Percentiles rank a stretch among this genome's conserved stretches.
These are phyloP conservation scores for Arenicola marina DNA, from an alignment of 2,888 invertebrate species.

Conservation along the genomic window DNA sequence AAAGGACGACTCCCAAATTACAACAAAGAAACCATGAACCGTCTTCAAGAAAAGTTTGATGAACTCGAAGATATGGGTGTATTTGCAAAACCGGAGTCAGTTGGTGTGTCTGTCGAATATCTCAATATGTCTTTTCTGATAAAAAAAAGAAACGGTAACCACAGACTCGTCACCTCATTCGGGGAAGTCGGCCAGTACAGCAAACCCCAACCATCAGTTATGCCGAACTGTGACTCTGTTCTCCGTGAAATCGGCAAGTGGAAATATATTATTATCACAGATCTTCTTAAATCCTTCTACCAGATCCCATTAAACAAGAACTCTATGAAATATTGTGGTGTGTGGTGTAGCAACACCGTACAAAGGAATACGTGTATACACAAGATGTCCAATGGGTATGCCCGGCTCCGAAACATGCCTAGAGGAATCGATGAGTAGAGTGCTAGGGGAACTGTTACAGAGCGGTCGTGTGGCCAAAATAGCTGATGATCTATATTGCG, in stretches of 20 bases:
- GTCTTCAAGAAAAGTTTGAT: constrained; percentile 34
- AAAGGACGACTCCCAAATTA: constrained; percentile 37
- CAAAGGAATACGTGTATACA: constrained; percentile 13
- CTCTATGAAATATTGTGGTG: constrained; percentile 18
- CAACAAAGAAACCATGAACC: constrained; percentile 24
- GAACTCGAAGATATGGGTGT: constrained; percentile 34
- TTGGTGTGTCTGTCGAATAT: constrained; percentile 31
- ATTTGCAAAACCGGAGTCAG: constrained; percentile 29
- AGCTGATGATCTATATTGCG: constrained; percentile 17
- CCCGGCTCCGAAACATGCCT: constrained; percentile 25
- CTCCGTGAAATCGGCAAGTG: constrained; percentile 21
- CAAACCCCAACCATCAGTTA: constrained; percentile 33
- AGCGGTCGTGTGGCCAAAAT: constrained; percentile 19
- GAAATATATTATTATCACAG: constrained; percentile 19
- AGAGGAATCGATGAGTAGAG: constrained; percentile 25
- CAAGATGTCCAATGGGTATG: constrained; percentile 28
- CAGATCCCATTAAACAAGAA: not conserved
- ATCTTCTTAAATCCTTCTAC: constrained; percentile 23
- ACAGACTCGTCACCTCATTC: constrained; percentile 35
- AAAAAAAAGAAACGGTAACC: constrained; percentile 29
- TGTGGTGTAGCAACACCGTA: constrained; percentile 14
- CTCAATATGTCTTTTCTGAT: constrained; percentile 38
- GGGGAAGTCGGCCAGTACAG: constrained; percentile 34
- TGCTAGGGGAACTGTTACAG: constrained; percentile 24
- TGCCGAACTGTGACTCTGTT: constrained; percentile 11